These are phyloP conservation scores for Cheilosia impressa DNA, from an alignment of 2,888 invertebrate genomes.

Conservation along the genomic window DNA sequence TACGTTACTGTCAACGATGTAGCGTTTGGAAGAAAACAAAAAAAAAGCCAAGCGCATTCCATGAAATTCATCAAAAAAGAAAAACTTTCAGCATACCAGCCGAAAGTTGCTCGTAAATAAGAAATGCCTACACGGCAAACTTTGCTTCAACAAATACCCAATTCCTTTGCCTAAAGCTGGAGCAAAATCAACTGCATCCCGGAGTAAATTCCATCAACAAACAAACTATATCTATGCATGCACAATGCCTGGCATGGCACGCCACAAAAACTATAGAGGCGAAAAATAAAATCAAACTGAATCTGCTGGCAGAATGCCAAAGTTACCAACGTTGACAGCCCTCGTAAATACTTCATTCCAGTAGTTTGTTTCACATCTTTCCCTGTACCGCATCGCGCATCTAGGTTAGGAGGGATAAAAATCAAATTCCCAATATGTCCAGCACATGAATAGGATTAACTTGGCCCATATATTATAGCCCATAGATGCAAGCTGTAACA, in stretches of 20 bases:
- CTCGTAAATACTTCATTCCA: conserved; percentile 63
- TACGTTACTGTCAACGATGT: neutral
- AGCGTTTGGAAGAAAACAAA: neutral
- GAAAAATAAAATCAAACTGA: conserved; percentile 27
- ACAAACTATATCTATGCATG: conserved; percentile 58
- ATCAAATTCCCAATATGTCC: conserved; percentile 72
- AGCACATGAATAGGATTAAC: conserved; percentile 69
- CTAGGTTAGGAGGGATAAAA: conserved; percentile 20
- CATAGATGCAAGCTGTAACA: conserved; percentile 20
- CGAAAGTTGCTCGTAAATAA: conserved; percentile 62
- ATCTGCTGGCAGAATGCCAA: conserved; percentile 67
- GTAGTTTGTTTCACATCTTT: conserved; percentile 35
- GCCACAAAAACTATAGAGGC: conserved; percentile 6
- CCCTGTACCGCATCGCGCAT: neutral
- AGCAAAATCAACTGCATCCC: conserved; percentile 58
- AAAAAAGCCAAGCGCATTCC: neutral
- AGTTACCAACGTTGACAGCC: conserved; percentile 61
- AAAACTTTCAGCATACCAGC: neutral
- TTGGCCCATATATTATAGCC: conserved; percentile 53
- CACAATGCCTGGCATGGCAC: conserved; percentile 53
- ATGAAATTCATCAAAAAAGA: conserved; percentile 14
- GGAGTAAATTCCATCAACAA: conserved; percentile 58
- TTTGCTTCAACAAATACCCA: conserved; percentile 51
- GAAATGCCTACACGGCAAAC: conserved; percentile 42
- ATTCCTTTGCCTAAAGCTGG: conserved; percentile 25